Conservation (phyloP, 2,113 vertebrate genomes). For the Phylloscopus trochilus region DNA sequence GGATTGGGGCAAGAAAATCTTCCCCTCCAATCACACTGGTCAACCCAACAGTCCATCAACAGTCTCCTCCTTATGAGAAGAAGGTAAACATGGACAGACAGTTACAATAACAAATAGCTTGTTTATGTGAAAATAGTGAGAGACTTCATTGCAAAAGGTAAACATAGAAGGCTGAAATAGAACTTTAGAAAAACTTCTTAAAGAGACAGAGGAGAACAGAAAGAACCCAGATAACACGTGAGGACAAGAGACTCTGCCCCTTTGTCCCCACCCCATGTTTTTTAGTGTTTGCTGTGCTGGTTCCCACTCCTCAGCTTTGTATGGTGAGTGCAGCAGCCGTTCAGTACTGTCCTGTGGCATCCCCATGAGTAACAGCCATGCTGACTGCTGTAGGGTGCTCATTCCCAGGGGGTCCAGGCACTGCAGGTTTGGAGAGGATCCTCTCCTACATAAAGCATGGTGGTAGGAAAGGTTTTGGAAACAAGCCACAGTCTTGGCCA, state of each 20-base stretch:
- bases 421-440: neutral
- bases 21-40: too few species aligned
- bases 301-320: neutral
- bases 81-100: too few species aligned
- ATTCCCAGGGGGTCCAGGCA: neutral
- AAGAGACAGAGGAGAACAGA: too few species aligned
- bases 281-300: neutral
- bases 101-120: too few species aligned
- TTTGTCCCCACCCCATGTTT: neutral
- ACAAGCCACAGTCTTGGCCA: neutral
- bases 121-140: too few species aligned
- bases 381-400: neutral
- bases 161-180: too few species aligned
- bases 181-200: too few species aligned
- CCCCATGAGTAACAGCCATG: neutral
- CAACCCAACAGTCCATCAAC: too few species aligned
- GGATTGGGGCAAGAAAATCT: too few species aligned
- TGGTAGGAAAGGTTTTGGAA: neutral
- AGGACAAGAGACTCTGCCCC: neutral
- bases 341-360: neutral
- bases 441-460: neutral
- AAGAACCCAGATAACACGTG: too few species aligned
- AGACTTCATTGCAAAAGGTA: too few species aligned
- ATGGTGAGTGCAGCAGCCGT: rapidly evolving
- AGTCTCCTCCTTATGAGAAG: too few species aligned